Conservation (phyloP, 2,888 invertebrate genomes). For the Parascotia fuliginaria region DNA sequence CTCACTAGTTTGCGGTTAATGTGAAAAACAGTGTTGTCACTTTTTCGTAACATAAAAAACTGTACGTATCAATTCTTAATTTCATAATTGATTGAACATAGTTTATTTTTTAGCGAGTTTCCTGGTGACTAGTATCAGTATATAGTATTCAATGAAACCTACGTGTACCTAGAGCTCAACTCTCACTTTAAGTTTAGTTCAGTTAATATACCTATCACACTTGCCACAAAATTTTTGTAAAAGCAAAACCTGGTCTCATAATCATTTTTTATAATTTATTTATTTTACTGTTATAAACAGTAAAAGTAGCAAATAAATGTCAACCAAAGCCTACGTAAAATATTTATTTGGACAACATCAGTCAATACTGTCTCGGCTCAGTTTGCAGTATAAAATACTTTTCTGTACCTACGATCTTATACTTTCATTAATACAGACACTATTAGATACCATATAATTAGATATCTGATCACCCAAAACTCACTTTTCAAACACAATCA, state of each 20-base stretch:
- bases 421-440: not conserved
- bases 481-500: too few species aligned
- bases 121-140: not conserved
- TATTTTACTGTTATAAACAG: too few species aligned
- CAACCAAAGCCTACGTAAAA: not conserved
- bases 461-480: not conserved
- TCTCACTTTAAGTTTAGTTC: too few species aligned
- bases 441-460: not conserved
- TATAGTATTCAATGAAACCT: not conserved
- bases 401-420: too few species aligned
- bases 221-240: too few species aligned
- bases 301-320: too few species aligned
- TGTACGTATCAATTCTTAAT: constrained; percentile 25
- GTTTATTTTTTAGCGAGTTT: constrained; percentile 4
- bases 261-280: too few species aligned
- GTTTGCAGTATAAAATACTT: not conserved
- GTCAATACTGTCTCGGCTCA: not conserved
- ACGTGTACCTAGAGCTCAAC: too few species aligned
- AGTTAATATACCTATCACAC: too few species aligned
- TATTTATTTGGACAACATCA: too few species aligned
- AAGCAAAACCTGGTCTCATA: too few species aligned
- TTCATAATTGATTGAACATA: constrained; percentile 32
- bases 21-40: constrained; percentile 20
- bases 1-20: constrained; percentile 12
- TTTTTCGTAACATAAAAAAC: constrained; percentile 29